Percentiles rank a stretch among this genome's conserved stretches.
These are phyloP conservation scores for Oxyruncus cristatus DNA, from an alignment of 2,113 vertebrate species.

Conservation along the genomic window DNA sequence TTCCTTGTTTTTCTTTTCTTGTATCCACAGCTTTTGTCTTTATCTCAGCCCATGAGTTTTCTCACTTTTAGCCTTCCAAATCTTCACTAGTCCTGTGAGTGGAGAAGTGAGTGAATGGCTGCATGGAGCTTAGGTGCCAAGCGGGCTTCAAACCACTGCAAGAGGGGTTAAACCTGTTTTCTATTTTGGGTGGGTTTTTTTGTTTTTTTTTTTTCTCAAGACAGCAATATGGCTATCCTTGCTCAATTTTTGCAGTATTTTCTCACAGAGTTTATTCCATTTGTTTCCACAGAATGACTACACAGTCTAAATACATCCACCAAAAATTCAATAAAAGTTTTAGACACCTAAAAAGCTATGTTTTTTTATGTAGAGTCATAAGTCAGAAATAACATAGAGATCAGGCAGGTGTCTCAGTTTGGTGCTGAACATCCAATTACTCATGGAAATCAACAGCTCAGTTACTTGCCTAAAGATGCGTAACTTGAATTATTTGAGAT, in stretches of 20 bases:
- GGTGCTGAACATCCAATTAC: background rate
- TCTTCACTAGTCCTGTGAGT: background rate
- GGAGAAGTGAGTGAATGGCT: background rate
- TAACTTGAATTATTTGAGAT: background rate
- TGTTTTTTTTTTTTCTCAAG: background rate
- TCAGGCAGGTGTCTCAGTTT: background rate
- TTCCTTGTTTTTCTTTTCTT: background rate
- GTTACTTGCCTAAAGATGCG: background rate
- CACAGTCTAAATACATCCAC: background rate
- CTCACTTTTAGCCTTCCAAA: background rate
- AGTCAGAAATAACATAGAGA: background rate
- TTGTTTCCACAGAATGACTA: background rate
- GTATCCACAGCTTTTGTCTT: background rate
- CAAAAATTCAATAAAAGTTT: background rate
- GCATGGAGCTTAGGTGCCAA: background rate
- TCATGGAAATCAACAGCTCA: background rate
- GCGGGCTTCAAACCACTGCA: background rate
- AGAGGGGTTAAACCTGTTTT: background rate
- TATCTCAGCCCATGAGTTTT: background rate
- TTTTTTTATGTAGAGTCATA: background rate
- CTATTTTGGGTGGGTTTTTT: fast-evolving
- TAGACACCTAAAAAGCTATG: background rate
- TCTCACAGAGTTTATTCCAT: background rate
- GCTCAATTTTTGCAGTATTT: background rate
- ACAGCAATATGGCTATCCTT: background rate